phyloP scores from a whole-genome alignment of 2,888 invertebrate species.

The Lypha dubia region DNA sequence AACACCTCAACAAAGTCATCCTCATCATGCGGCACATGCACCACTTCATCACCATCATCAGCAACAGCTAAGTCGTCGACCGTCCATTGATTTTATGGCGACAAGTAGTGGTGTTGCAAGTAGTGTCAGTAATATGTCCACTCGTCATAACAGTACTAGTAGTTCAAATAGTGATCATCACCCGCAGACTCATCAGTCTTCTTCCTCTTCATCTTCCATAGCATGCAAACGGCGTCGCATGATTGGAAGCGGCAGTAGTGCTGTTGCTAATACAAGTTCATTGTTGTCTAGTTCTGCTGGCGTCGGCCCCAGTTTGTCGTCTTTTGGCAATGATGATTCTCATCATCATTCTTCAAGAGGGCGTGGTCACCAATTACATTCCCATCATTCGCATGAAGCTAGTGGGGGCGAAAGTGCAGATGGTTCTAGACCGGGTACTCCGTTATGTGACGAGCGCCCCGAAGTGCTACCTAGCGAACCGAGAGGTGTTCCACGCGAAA shows the following conservation, averaged over 20 bases:
- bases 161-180: slow-evolving; percentile 76
- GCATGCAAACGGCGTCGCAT: slow-evolving; percentile 85
- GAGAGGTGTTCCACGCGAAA: slow-evolving; percentile 86
- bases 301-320: slow-evolving; percentile 42
- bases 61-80: slow-evolving; percentile 83
- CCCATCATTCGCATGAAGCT: slow-evolving; percentile 84
- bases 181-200: slow-evolving; percentile 72
- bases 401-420: slow-evolving; percentile 86
- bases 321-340: slow-evolving; percentile 79
- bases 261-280: slow-evolving; percentile 66
- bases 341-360: slow-evolving; percentile 83
- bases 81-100: slow-evolving; percentile 84
- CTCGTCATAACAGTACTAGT: slow-evolving; percentile 78
- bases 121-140: slow-evolving; percentile 70
- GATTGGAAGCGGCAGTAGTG: slow-evolving; percentile 76
- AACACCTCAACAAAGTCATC: slow-evolving; percentile 75
- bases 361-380: slow-evolving; percentile 85
- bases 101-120: slow-evolving; percentile 74
- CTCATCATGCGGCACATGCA: slow-evolving; percentile 76
- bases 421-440: slow-evolving; percentile 93
- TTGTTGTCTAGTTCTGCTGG: slow-evolving; percentile 61
- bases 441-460: slow-evolving; percentile 91
- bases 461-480: slow-evolving; percentile 90
- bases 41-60: slow-evolving; percentile 75
- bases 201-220: slow-evolving; percentile 76